These are phyloP conservation scores for Apis cerana DNA, from an alignment of 1,140 invertebrate species.

Conservation along the genomic window DNA sequence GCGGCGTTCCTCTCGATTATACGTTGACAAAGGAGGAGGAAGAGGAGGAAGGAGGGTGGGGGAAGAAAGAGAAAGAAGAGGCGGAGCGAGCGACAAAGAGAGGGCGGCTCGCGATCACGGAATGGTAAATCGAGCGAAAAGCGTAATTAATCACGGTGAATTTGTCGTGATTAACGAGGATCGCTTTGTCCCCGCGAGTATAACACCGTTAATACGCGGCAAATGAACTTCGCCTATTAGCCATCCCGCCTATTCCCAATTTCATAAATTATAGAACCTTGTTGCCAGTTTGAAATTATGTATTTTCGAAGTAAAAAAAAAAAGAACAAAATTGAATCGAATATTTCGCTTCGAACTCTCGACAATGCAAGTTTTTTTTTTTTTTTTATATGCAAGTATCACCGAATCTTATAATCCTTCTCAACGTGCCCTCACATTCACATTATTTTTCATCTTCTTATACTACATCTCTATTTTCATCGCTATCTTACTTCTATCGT, in stretches of 20 bases:
- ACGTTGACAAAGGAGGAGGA: slow-evolving; percentile 41
- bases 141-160: slow-evolving; percentile 75
- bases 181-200: slow-evolving; percentile 50
- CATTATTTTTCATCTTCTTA: no score
- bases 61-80: background rate
- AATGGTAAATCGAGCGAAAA: slow-evolving; percentile 73
- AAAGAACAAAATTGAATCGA: no score
- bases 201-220: slow-evolving; percentile 67
- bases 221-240: slow-evolving; percentile 55
- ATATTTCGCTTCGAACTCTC: no score
- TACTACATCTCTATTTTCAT: no score
- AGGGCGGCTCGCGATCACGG: slow-evolving; percentile 36
- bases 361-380: no score
- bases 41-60: background rate
- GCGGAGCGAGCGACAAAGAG: background rate
- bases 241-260: background rate
- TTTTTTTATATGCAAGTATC: no score
- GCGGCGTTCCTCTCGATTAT: slow-evolving; percentile 42
- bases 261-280: background rate
- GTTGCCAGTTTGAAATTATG: no score
- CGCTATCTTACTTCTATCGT: no score
- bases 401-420: no score
- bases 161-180: slow-evolving; percentile 74
- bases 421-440: no score
- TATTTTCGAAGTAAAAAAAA: no score